These are phyloP conservation scores for Rhyzopertha dominica DNA, from an alignment of 1,140 invertebrate species.

Conservation along the genomic window DNA sequence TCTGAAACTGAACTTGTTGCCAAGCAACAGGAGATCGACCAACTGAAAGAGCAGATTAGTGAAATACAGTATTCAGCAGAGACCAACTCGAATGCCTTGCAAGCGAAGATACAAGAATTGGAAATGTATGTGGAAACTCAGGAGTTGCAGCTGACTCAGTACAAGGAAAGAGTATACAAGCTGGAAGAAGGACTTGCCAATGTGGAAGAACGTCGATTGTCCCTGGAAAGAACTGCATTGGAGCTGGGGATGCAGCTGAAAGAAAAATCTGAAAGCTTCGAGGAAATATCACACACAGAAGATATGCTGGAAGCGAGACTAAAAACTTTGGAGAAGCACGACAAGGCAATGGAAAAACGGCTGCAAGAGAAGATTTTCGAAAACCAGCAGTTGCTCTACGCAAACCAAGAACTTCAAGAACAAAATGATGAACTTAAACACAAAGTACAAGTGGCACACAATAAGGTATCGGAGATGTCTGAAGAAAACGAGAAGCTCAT, in stretches of 20 bases:
- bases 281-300: constrained; percentile 52
- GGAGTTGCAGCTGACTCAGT: constrained; percentile 60
- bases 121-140: constrained; percentile 67
- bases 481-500: constrained; percentile 12
- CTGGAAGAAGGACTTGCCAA: constrained; percentile 55
- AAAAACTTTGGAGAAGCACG: constrained; percentile 50
- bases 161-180: constrained; percentile 53
- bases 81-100: constrained; percentile 13
- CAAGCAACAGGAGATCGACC: constrained; percentile 17
- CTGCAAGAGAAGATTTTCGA: constrained; percentile 51
- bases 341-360: constrained; percentile 53
- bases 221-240: constrained; percentile 52
- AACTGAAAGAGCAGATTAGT: constrained; percentile 15
- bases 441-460: constrained; percentile 50
- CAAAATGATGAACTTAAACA: constrained; percentile 46
- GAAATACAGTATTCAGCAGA: constrained; percentile 21
- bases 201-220: constrained; percentile 52
- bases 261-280: constrained; percentile 50
- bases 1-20: constrained; percentile 15
- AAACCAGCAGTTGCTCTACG: constrained; percentile 53
- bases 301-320: constrained; percentile 52
- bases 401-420: constrained; percentile 44
- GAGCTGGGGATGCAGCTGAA: constrained; percentile 52
- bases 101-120: constrained; percentile 63
- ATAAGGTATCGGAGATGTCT: constrained; percentile 26